phyloP scores from a whole-genome alignment of 2,888 invertebrate species.

The Leucophenga montana region DNA sequence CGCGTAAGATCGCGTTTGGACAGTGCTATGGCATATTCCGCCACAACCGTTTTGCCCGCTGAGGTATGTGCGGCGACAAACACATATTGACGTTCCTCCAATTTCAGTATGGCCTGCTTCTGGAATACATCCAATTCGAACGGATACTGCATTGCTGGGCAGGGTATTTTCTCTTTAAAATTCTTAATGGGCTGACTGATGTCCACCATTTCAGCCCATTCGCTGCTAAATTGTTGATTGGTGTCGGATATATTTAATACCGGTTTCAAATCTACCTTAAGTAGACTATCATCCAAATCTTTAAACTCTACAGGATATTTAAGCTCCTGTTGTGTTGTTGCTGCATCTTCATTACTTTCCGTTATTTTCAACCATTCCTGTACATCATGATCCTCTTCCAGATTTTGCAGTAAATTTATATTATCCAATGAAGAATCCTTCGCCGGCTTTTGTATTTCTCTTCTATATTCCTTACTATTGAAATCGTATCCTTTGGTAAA shows the following conservation, averaged over 20 bases:
- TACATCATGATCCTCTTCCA: constrained; percentile 68
- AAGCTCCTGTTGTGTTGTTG: constrained; percentile 8
- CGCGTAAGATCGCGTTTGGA: constrained; percentile 93
- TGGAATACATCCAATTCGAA: constrained; percentile 98
- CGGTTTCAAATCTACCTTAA: constrained; percentile 75
- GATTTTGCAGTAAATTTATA: constrained; percentile 67
- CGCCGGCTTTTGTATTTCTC: constrained; percentile 35
- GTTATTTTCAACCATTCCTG: constrained; percentile 68
- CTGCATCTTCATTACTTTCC: constrained; percentile 38
- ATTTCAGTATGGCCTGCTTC: constrained; percentile 93
- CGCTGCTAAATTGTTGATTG: constrained; percentile 73
- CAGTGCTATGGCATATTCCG: constrained; percentile 98
- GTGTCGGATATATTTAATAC: constrained; percentile 81
- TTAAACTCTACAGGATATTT: constrained; percentile 54
- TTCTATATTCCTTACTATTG: constrained; percentile 49
- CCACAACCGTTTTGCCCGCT: constrained; percentile 98
- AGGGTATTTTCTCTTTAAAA: constrained; percentile 85
- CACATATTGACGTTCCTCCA: constrained; percentile 95
- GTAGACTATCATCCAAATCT: constrained; percentile 66
- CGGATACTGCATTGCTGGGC: constrained; percentile 87
- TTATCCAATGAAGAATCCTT: constrained; percentile 41
- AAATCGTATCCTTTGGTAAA: constrained; percentile 77
- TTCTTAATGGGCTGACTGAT: constrained; percentile 85
- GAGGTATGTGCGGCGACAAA: constrained; percentile 99
- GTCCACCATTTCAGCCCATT: constrained; percentile 93